Conservation (phyloP, 1,140 invertebrate species). For the Megathymus violae region DNA sequence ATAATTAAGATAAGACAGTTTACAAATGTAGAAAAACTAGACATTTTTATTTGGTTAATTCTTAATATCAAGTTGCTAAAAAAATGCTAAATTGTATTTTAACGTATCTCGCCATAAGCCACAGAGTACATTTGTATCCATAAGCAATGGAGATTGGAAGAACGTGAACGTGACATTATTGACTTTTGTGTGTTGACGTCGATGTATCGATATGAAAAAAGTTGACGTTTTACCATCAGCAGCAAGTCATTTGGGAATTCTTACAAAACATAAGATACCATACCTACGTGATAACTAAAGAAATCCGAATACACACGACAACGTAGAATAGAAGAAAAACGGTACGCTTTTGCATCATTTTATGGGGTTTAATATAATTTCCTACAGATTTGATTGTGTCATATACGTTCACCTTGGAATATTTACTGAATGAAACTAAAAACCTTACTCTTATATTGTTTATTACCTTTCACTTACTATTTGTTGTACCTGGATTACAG, state of each 20-base stretch:
- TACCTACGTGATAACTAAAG: neutral
- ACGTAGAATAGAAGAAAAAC: neutral
- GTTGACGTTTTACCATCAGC: too few relatives aligned
- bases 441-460: neutral
- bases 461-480: neutral
- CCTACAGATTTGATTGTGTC: neutral
- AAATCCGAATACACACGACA: neutral
- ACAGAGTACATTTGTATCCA: too few relatives aligned
- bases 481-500: neutral
- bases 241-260: neutral
- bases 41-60: too few relatives aligned
- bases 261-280: neutral
- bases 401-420: neutral
- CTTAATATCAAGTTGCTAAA: too few relatives aligned
- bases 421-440: neutral
- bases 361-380: neutral
- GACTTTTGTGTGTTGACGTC: too few relatives aligned
- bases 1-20: too few relatives aligned
- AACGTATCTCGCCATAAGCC: too few relatives aligned
- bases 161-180: too few relatives aligned
- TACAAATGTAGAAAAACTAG: too few relatives aligned
- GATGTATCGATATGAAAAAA: too few relatives aligned
- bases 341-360: neutral
- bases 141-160: too few relatives aligned
- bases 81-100: too few relatives aligned